A percentile compares a stretch with the other conserved stretches of the same genome.
phyloP scores from a whole-genome alignment of 2,113 vertebrate species.

The Syrrhaptes paradoxus region DNA sequence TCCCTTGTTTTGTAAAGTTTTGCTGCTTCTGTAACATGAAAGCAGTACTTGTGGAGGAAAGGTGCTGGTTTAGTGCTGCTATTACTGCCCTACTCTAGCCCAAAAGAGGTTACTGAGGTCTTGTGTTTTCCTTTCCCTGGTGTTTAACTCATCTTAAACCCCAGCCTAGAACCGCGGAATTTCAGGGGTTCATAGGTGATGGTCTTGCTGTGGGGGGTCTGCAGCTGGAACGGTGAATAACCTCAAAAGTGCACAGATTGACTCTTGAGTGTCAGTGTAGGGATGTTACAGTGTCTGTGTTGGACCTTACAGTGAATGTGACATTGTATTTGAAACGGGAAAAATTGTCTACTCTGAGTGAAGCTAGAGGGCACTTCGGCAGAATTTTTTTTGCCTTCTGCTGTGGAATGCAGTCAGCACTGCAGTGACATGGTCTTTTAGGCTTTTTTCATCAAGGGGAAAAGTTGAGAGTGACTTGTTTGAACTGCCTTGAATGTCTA shows the following conservation, averaged over 20 bases:
- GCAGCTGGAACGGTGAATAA: neutral
- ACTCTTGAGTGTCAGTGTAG: neutral
- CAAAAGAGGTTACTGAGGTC: neutral
- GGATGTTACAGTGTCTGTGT: neutral
- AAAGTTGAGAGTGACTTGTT: neutral
- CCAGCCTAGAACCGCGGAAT: accelerated
- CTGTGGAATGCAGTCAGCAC: neutral
- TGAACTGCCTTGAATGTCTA: neutral
- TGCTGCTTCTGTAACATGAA: neutral
- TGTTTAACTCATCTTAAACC: neutral
- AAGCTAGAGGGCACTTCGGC: neutral
- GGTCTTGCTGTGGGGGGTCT: neutral
- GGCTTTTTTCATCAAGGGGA: neutral
- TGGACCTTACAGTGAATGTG: neutral
- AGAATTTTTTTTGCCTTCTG: neutral
- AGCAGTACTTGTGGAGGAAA: neutral
- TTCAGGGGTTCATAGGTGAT: accelerated
- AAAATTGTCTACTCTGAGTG: neutral
- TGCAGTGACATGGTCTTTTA: neutral
- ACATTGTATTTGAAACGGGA: neutral
- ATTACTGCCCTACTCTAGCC: neutral
- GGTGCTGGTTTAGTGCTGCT: neutral
- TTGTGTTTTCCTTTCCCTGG: neutral
- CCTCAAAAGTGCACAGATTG: neutral
- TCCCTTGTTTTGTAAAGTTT: neutral